These are phyloP conservation scores for Ormyrus thymus DNA, from an alignment of 2,888 invertebrate genomes.

Conservation along the genomic window DNA sequence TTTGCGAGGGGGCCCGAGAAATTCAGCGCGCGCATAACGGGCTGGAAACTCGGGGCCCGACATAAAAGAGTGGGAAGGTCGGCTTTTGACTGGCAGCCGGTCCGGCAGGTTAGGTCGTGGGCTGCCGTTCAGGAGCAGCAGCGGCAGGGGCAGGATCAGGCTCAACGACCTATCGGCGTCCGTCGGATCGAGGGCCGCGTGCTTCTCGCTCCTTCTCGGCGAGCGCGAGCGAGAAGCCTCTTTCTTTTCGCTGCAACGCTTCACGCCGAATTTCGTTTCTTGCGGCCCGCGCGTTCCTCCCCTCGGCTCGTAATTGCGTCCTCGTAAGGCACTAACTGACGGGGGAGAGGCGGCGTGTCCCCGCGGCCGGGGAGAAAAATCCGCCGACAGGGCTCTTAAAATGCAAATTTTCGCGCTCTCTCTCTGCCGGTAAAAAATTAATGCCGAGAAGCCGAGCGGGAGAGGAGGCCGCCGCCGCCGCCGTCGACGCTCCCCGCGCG, in stretches of 20 bases:
- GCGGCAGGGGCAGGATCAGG: slow-evolving; percentile 40
- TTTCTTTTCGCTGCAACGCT: slow-evolving; percentile 60
- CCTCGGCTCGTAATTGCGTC: slow-evolving; percentile 59
- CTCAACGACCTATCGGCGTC: slow-evolving; percentile 58
- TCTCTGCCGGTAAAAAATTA: slow-evolving; percentile 37
- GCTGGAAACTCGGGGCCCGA: background rate
- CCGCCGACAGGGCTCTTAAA: slow-evolving; percentile 47
- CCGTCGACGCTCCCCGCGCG: slow-evolving; percentile 1
- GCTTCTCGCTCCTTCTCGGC: background rate
- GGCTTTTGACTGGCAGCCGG: background rate
- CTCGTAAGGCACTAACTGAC: slow-evolving; percentile 59
- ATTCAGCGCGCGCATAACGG: slow-evolving; percentile 7
- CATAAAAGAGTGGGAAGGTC: slow-evolving; percentile 13
- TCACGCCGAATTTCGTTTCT: slow-evolving; percentile 66
- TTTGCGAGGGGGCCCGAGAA: background rate
- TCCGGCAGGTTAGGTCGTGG: slow-evolving; percentile 49
- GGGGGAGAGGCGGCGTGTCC: background rate
- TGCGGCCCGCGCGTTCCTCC: slow-evolving; percentile 32
- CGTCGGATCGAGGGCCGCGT: slow-evolving; percentile 60
- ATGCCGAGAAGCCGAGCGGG: slow-evolving; percentile 12
- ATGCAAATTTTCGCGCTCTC: slow-evolving; percentile 40
- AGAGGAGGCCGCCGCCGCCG: background rate
- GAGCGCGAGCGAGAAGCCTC: slow-evolving; percentile 23
- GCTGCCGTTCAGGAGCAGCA: slow-evolving; percentile 45
- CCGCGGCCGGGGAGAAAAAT: slow-evolving; percentile 33